Base-by-base conservation (phyloP, 2,888 invertebrate species). In the Apotomis turbidana region DNA sequence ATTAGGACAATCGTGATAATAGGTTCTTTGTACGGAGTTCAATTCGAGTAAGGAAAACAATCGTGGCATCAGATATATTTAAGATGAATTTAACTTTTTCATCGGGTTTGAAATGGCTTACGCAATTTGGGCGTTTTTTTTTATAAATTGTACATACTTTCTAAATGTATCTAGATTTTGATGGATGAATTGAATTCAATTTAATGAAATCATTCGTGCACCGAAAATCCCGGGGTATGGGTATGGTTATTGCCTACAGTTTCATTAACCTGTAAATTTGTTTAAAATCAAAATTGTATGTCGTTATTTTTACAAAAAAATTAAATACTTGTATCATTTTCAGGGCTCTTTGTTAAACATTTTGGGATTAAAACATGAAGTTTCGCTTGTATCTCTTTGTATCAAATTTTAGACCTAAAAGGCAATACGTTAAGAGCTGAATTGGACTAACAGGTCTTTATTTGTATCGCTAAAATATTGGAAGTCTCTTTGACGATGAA, bases 1-100 rank as follows among this genome's bases (percentile, higher is more conserved):
- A 71, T 67, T 71, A 61, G 46, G 49, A 36, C 55, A 67, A 55
- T 66, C 13, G 41, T 66, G 71, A 71, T 67, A 67, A 66, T 49
- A 9, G 46, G 10, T 44, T 44, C 41, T 13, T 27, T 49, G 41
- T 51, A 58, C 70, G 27, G 44, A 64, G 36, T 51, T 70, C n/a
- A 38, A 38, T 49, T 15, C 49, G 13, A 6, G 38, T 12, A 52
- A 63, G 15, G 10, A 52, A 70, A 64, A 36, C 58, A 51, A 62
- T 68, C 38, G 55, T 15, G 15, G 13, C 3, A 4, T 54, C 27
- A 57, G 41, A 41, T 3, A 57, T 27, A 27, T 27, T 0, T 8
- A 10, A 12, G 10, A 27, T 36, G 36, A 57, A 12, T 10, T 57
- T 57, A 36, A 8, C 10, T 13, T 8, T 9, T 15, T 15, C 6